Conservation (phyloP, 2,888 invertebrate species). For the Himalopsyche tibetana region DNA sequence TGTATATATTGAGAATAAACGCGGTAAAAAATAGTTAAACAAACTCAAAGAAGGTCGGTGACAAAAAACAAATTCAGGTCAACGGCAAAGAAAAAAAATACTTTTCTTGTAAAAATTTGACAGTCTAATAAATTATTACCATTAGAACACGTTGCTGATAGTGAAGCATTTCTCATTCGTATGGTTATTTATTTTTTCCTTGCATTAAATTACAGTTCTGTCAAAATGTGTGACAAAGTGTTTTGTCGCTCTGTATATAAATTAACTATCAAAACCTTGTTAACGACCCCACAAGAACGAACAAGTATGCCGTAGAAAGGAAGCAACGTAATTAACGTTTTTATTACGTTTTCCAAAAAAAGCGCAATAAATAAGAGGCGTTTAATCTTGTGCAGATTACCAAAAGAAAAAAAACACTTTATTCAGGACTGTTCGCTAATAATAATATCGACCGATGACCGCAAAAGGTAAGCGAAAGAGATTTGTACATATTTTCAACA, state of each 20-base stretch:
- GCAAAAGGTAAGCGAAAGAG: no score
- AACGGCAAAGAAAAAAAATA: no score
- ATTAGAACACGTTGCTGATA: neutral
- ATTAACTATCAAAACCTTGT: slow-evolving; percentile 45
- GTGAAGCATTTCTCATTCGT: neutral
- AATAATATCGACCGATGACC: neutral
- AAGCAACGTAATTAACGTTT: neutral
- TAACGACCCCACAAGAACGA: neutral
- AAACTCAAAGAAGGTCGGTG: no score
- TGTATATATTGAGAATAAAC: no score
- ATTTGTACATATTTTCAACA: no score
- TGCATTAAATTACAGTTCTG: slow-evolving; percentile 40
- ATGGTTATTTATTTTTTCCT: slow-evolving; percentile 48
- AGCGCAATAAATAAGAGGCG: neutral
- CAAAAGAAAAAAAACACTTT: neutral
- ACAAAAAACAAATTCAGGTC: no score
- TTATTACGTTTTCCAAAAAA: neutral
- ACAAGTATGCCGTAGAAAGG: neutral
- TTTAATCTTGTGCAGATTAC: slow-evolving; percentile 1
- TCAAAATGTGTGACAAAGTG: slow-evolving; percentile 46
- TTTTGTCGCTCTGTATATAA: slow-evolving; percentile 15
- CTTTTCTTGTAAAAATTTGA: no score
- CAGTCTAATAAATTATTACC: no score
- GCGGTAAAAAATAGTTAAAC: no score
- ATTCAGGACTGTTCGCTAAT: neutral